A percentile compares a stretch with the other conserved stretches of the same genome.
phyloP scores from a whole-genome alignment of 2,888 invertebrate genomes.

The Aspidiotus destructor region DNA sequence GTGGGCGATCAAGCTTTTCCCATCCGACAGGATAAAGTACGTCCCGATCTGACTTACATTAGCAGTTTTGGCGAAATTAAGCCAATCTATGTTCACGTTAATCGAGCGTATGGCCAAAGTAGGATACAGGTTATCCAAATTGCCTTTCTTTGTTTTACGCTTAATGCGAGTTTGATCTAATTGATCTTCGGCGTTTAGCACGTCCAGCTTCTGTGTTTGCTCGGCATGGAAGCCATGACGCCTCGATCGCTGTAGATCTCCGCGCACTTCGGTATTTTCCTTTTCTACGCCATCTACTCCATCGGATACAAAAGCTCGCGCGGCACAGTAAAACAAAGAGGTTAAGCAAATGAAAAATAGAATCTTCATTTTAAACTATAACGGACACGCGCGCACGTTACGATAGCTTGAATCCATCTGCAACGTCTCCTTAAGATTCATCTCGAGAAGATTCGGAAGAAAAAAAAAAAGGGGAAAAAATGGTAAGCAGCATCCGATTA shows the following conservation, averaged over 20 bases:
- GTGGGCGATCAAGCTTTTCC: conserved; percentile 21
- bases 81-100: conserved; percentile 28
- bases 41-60: conserved; percentile 20
- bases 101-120: conserved; percentile 22
- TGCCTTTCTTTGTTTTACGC: conserved; percentile 9
- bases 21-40: conserved; percentile 21
- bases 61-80: conserved; percentile 22
- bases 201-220: not conserved
- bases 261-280: not conserved
- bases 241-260: not conserved
- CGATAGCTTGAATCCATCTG: not conserved
- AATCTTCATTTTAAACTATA: too few species aligned
- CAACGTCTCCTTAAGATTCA: not conserved
- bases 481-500: conserved; percentile 16
- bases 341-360: not conserved
- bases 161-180: not conserved
- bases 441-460: not conserved
- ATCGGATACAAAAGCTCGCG: not conserved
- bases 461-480: conserved; percentile 15
- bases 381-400: not conserved
- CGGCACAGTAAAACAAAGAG: not conserved
- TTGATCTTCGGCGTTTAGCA: not conserved
- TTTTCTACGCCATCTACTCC: not conserved
- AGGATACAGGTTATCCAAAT: conserved; percentile 22
- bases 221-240: not conserved